Percentiles rank a stretch among this genome's conserved stretches.
These are phyloP conservation scores for Folsomia candida DNA, from an alignment of 2,888 invertebrate species.

Conservation along the genomic window DNA sequence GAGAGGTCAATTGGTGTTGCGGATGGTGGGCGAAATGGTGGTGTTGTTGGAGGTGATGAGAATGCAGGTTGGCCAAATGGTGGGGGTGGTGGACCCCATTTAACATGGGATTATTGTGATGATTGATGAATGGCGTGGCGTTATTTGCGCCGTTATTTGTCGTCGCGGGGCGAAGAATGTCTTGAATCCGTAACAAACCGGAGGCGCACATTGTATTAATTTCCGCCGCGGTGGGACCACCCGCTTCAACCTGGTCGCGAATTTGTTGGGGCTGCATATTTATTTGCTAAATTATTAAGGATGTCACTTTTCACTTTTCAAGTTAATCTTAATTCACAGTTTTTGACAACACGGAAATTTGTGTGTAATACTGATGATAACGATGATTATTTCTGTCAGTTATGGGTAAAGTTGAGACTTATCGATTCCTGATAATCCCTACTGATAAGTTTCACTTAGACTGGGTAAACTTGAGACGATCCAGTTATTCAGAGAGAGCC, in stretches of 20 bases:
- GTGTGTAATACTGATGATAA: neutral
- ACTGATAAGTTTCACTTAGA: no score
- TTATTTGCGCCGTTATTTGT: neutral
- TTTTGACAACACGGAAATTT: neutral
- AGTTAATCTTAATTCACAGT: no score
- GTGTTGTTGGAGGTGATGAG: conserved; percentile 15
- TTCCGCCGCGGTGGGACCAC: conserved; percentile 36
- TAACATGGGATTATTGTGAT: conserved; percentile 22
- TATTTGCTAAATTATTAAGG: conserved; percentile 13
- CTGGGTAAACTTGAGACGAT: neutral
- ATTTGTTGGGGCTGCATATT: neutral
- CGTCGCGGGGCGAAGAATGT: conserved; percentile 45
- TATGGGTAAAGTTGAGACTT: no score
- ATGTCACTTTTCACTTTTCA: neutral
- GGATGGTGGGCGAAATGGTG: conserved; percentile 23
- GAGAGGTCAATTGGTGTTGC: conserved; percentile 17
- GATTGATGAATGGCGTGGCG: conserved; percentile 13
- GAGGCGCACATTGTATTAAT: conserved; percentile 47
- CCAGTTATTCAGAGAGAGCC: neutral
- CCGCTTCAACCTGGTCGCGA: conserved; percentile 35
- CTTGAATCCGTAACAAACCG: conserved; percentile 49
- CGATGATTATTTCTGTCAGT: no score
- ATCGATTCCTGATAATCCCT: no score
- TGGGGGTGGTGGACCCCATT: conserved; percentile 24
- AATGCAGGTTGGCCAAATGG: conserved; percentile 28